These are phyloP conservation scores for Amblyjoppa fuscipennis DNA, from an alignment of 2,888 invertebrate genomes.

Conservation along the genomic window DNA sequence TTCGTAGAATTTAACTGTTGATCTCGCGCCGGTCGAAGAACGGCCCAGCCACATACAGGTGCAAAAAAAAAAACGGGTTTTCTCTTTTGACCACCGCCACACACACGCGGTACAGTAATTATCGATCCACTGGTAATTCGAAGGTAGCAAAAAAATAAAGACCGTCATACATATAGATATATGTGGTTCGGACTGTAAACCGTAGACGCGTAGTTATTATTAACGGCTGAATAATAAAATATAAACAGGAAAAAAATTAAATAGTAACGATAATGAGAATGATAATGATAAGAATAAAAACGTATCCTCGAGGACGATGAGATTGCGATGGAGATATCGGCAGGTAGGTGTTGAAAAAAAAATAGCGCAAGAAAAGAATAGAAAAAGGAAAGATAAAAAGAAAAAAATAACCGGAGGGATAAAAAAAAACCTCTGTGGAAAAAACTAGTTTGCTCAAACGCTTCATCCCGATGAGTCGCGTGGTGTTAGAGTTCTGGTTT, in stretches of 20 bases:
- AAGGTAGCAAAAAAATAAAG: conserved; percentile 21
- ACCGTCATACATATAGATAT: neutral
- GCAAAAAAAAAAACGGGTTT: conserved; percentile 22
- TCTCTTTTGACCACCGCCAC: conserved; percentile 29
- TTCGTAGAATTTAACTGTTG: conserved; percentile 38
- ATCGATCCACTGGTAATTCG: conserved; percentile 29
- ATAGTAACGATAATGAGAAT: too few species aligned
- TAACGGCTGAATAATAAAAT: neutral
- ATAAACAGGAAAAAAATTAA: neutral
- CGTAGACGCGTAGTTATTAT: neutral
- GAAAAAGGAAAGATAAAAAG: neutral
- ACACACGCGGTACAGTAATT: conserved; percentile 28
- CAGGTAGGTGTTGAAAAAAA: neutral
- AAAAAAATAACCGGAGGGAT: conserved; percentile 10
- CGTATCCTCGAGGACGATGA: neutral
- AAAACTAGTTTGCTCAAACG: conserved; percentile 24
- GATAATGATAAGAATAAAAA: neutral
- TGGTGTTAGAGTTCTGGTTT: conserved; percentile 48
- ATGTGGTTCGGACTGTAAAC: neutral
- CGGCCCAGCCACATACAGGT: conserved; percentile 27
- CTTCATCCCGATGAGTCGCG: neutral
- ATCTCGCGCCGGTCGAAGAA: conserved; percentile 6
- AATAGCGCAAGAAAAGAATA: conserved; percentile 4
- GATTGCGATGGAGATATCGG: conserved; percentile 1
- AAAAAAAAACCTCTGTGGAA: conserved; percentile 5